Evolutionary conservation across 2,113 vertebrate species (phyloP), one percentile per base, ranked within the genome.

Genomic region (Lamprologus callipterus): DNA sequence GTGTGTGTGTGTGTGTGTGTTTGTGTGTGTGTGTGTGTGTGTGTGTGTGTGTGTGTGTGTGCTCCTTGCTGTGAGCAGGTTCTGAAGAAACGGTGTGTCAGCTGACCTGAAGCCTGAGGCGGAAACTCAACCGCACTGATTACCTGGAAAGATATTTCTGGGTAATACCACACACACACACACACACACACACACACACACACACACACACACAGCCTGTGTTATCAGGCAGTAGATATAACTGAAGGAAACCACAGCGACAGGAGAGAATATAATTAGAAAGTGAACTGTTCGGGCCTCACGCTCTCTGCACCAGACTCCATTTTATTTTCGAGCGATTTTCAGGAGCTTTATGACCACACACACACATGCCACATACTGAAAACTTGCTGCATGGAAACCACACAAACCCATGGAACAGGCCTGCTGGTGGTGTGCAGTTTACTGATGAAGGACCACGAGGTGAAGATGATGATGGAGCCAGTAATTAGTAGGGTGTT

Each of bases 81-180:
- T 91, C 81, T 87, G 31, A 51, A 89, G 87, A 91, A 87, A 78
- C 4, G 1, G 11, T 54, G 78, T 63, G 33, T 83, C 49, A 60
- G 80, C 83, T 82, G 54, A 65, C 81, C 55, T 83, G 54, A 84
- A 80, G 85, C 60, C 73, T 60, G 80, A 79, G 84, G 47, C 86
- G 87, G 82, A 85, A 88, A 88, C 83, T 84, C 70, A 85, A 75
- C 70, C 79, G 4, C 82, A 81, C 45, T 9, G 51, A 73, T 84
- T 88, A 90, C 49, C 45, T 84, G 90, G 84, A 87, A 85, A 80
- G 87, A 85, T 83, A 70, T 80, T 88, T 53, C 81, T 81, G 88
- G n/a, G n/a, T n/a, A n/a, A n/a, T n/a, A n/a, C n/a, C 87, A 82
- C 65, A 65, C 80, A n/a, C n/a, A n/a, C n/a, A n/a, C n/a, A n/a